These are phyloP conservation scores for Lordiphosa clarofinis DNA, from an alignment of 1,140 invertebrate genomes.

Conservation along the genomic window DNA sequence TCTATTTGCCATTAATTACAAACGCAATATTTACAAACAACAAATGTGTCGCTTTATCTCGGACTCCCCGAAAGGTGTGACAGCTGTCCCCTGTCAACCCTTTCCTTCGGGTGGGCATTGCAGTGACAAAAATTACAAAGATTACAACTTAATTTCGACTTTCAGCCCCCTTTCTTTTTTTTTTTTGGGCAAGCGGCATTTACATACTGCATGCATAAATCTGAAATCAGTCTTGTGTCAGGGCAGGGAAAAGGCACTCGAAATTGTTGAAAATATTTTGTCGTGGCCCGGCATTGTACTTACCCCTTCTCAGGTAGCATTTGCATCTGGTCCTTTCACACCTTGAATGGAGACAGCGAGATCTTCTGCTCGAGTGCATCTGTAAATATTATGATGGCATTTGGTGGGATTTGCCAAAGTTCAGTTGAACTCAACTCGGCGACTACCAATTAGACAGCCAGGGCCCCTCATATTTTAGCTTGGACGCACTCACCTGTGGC, in stretches of 20 bases:
- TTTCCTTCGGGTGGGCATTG: constrained; percentile 52
- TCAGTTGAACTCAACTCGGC: background rate
- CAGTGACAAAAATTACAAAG: constrained; percentile 59
- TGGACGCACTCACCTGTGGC: constrained; percentile 66
- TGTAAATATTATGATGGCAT: constrained; percentile 71
- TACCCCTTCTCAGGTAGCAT: constrained; percentile 39
- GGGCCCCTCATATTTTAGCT: constrained; percentile 11
- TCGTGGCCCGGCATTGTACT: constrained; percentile 45
- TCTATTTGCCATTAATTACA: constrained; percentile 61
- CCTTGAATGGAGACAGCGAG: constrained; percentile 27
- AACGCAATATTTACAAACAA: constrained; percentile 79
- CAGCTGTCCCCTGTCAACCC: constrained; percentile 63
- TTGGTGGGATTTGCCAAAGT: constrained; percentile 35
- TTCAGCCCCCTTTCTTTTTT: constrained; percentile 37
- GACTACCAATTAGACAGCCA: constrained; percentile 40
- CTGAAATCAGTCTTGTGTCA: constrained; percentile 27
- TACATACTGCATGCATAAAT: constrained; percentile 77
- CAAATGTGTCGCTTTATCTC: constrained; percentile 74
- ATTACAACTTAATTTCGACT: constrained; percentile 79
- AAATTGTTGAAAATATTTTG: constrained; percentile 71
- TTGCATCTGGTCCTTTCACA: constrained; percentile 70
- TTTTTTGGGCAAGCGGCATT: constrained; percentile 34
- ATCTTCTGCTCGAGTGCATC: constrained; percentile 37
- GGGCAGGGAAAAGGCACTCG: constrained; percentile 57
- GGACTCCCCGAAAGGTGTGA: constrained; percentile 39